Conservation (phyloP, 2,888 invertebrate genomes). For the Fragum sueziense region DNA sequence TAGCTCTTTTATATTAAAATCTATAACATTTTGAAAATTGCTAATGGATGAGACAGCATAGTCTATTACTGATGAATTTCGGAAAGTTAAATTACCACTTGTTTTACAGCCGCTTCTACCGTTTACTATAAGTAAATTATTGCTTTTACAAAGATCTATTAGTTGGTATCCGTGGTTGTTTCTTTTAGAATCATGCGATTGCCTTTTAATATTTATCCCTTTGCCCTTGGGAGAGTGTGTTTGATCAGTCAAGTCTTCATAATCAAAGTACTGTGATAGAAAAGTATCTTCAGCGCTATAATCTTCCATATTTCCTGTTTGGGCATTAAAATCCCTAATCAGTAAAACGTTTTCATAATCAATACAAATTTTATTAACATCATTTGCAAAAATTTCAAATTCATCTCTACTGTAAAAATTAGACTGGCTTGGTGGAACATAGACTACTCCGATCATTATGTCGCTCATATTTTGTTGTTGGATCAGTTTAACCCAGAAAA, state of each 20-base stretch:
- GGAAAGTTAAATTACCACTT: background rate
- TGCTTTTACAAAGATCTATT: constrained; percentile 8
- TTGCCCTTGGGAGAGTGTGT: background rate
- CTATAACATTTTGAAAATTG: background rate
- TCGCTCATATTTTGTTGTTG: background rate
- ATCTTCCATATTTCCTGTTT: background rate
- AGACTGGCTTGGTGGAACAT: constrained; percentile 3
- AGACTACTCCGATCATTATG: constrained; percentile 14
- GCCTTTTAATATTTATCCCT: background rate
- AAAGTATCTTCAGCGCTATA: background rate
- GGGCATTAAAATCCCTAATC: background rate
- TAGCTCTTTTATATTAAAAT: background rate
- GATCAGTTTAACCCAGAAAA: background rate
- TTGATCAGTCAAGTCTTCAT: background rate
- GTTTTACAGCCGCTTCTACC: background rate
- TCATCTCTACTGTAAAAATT: background rate
- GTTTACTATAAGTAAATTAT: constrained; percentile 18
- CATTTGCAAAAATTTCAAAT: background rate
- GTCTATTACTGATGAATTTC: background rate
- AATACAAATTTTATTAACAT: background rate
- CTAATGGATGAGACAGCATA: background rate
- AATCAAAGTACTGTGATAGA: background rate
- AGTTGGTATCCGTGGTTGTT: constrained; percentile 18
- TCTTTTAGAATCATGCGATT: constrained; percentile 12
- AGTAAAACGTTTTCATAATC: background rate